Percentiles rank a stretch among this genome's conserved stretches.
Conservation (phyloP, 1,140 invertebrate genomes). For the Apis florea region DNA sequence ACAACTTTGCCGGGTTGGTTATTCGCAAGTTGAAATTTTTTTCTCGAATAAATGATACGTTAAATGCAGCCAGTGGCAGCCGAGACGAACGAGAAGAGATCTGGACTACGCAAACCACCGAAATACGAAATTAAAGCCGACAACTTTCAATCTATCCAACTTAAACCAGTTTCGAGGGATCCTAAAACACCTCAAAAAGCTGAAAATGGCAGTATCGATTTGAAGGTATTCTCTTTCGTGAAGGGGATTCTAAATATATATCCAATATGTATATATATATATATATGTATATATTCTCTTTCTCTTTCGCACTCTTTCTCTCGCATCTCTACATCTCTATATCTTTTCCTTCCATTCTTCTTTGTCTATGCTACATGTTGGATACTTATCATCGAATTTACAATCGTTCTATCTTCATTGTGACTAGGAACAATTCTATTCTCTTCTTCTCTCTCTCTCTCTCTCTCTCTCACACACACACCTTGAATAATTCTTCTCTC, state of each 20-base stretch:
- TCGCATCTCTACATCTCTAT: background rate
- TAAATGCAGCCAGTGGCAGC: slow-evolving; percentile 74
- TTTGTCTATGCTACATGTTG: background rate
- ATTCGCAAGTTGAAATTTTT: background rate
- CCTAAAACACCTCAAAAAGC: slow-evolving; percentile 75
- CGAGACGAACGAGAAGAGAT: slow-evolving; percentile 64
- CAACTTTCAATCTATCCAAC: slow-evolving; percentile 82
- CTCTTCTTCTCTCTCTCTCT: background rate
- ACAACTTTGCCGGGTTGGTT: background rate
- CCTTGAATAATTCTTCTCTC: too few species aligned
- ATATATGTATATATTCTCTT: background rate
- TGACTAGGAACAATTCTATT: background rate
- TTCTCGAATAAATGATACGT: slow-evolving; percentile 45
- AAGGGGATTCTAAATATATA: slow-evolving; percentile 55
- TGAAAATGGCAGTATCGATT: slow-evolving; percentile 74
- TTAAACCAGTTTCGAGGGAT: slow-evolving; percentile 83
- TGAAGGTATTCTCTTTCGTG: slow-evolving; percentile 75
- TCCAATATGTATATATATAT: slow-evolving; percentile 2
- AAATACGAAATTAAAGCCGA: slow-evolving; percentile 82
- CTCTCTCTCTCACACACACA: too few species aligned
- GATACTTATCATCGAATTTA: background rate
- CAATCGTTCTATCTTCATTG: too few species aligned
- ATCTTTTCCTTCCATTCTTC: background rate
- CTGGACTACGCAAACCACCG: slow-evolving; percentile 80
- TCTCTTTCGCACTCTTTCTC: background rate